Evolutionary conservation across 2,888 invertebrate species (phyloP), one percentile per base, ranked within the genome.

Genomic region (Apodemia mormo): DNA sequence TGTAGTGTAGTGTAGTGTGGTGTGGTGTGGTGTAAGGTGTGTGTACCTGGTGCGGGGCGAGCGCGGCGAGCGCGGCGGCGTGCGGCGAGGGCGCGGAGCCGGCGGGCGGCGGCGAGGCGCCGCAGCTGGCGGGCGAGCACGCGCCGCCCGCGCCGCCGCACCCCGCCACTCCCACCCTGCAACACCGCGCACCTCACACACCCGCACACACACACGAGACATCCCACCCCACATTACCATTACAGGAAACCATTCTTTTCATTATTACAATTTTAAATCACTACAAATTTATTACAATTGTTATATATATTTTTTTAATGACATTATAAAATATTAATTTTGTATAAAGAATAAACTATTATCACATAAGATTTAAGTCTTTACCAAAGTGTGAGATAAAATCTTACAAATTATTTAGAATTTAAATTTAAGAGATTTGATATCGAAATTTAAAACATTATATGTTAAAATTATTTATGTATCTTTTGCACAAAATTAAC

Each of bases 121-220:
- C 92, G 85, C 91, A 90, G 83, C 89, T 89, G 82, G 86, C 92
- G 70, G 93, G 93, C 75, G 93, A 92, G 77, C 89, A 85, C 72
- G 78, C 85, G 74, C 82, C 85, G 74, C 82, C 78, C 70, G 75
- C 78, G 76, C 74, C 78, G 76, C 74, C 33, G 70, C 54, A 45
- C 37, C 58, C 65, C 54, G 29, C 65, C 54, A n/a, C 61, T 37
- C 61, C 61, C 37, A 5, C 33, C 33, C 61, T 61, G 61, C 61
- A 14, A 61, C 33, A 61, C 40, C 61, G 7, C 61, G 2, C 58
- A 0, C 12, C 30, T 30, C 58, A 30, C 58, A 58, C 30, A 61
- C 37, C 52, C 61, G 61, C 61, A 14, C 7, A 33, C 58, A 22
- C 6, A 7, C 54, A 58, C 58, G 10, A 30, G 4, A 22, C 22